A percentile compares a stretch with the other conserved stretches of the same genome.
Conservation (phyloP, 1,140 invertebrate genomes). For the Rhynchophorus ferrugineus region DNA sequence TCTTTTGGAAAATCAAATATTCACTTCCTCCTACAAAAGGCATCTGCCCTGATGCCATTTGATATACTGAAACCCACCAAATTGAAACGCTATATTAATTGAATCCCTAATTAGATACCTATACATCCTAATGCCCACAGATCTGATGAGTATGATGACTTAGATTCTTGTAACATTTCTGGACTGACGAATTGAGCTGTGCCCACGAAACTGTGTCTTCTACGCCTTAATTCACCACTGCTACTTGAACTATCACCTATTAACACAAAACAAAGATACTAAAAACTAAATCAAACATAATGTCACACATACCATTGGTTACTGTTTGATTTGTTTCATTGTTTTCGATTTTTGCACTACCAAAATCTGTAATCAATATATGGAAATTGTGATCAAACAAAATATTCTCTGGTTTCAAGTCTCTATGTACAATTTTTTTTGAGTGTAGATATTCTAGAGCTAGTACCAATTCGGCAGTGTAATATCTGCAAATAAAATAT, state of each 20-base stretch:
- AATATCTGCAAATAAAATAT: slow-evolving; percentile 56
- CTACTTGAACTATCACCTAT: slow-evolving; percentile 1
- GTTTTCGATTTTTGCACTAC: slow-evolving; percentile 79
- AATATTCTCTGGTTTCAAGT: slow-evolving; percentile 87
- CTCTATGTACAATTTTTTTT: slow-evolving; percentile 86
- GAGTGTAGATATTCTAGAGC: slow-evolving; percentile 90
- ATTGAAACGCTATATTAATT: no score
- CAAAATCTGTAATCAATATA: slow-evolving; percentile 95
- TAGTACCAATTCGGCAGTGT: slow-evolving; percentile 84
- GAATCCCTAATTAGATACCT: slow-evolving; percentile 12
- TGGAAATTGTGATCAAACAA: slow-evolving; percentile 91
- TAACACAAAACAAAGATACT: background rate
- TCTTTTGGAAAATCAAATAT: slow-evolving; percentile 96
- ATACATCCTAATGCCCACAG: slow-evolving; percentile 98
- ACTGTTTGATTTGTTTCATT: slow-evolving; percentile 27
- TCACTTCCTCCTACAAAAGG: slow-evolving; percentile 91
- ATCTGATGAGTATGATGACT: slow-evolving; percentile 75
- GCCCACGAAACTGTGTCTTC: slow-evolving; percentile 87
- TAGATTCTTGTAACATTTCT: slow-evolving; percentile 81
- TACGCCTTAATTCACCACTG: slow-evolving; percentile 38
- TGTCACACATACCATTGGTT: slow-evolving; percentile 34
- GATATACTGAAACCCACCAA: slow-evolving; percentile 74
- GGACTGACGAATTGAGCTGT: slow-evolving; percentile 98
- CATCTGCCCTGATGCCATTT: slow-evolving; percentile 89
- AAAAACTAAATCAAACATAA: background rate